Base-by-base conservation (phyloP, 2,888 invertebrate species). In the Leucoma salicis region DNA sequence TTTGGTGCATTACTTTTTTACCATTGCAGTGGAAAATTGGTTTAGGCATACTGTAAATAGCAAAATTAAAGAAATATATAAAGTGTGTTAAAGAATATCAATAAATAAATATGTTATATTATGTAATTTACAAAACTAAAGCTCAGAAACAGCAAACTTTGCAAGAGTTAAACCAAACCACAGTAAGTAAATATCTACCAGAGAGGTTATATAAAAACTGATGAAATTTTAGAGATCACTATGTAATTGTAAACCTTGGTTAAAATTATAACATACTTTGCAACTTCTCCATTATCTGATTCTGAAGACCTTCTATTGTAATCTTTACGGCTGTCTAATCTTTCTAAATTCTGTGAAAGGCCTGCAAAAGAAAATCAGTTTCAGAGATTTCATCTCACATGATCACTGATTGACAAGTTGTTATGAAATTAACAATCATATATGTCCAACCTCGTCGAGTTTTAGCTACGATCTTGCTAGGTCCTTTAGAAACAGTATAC, bases 401-500 rank as follows among this genome's bases (percentile, higher is more conserved):
- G 56, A 67, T 63, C 47, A 48, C 47, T 49, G 42, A 56, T 47
- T 49, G 42, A 56, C 41, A 48, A 49, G 45, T 44, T 53, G 31
- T 40, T 52, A 44, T 29, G 40, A 44, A 49, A 40, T 31, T 40
- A 21, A 40, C n/a, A 37, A 12, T 14, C 28, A 36, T 15, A 12
- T 31, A 46, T 39, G 46, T 47, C 32, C 29, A 75, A 94, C 96
- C 94, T 91, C 96, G 91, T 70, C 95, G 91, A 58, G 96, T 95
- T 91, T 96, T 96, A 52, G 96, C 95, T 66, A 95, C 95, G 78
- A 96, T 95, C 91, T 96, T 96, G 86, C 95, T 96, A 53, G 96
- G 95, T 53, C 95, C 95, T 86, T 95, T 96, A 53, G 94, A 94
- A 72, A 96, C 94, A 75, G 96, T 95, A 91, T 96, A 96, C 96